Base-by-base conservation (phyloP, 2,113 vertebrate species). In the Crotalus tigris region DNA sequence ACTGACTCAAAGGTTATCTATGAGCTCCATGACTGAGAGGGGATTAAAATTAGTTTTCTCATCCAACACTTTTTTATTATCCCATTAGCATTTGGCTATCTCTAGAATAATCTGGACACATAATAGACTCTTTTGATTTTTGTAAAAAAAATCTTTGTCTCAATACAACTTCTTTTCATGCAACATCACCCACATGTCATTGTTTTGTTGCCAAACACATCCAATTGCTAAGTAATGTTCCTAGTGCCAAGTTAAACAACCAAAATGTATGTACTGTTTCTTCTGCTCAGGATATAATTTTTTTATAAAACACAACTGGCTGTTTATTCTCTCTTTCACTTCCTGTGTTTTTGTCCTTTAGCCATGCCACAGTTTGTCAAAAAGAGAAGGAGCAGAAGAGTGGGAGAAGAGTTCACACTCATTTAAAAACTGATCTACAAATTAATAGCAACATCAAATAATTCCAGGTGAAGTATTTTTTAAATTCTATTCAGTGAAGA, bases 101-200 rank as follows among this genome's bases (percentile, higher is more conserved):
- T 90, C 49, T 21, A 21, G 89, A 29, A 87, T 81, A 64, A 90
- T 93, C 92, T 87, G 57, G 90, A 51, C 15, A 90, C 55, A 93
- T 51, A n/a, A 85, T 93, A 44, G 57, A n/a, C 89, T 93, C n/a
- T 26, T 86, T 61, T 61, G 24, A 64, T 87, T 93, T 93, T 54
- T 87, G 94, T 93, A 96, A 95, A 94, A 94, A 94, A 97, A 97
- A 97, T 96, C 95, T 97, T 97, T 97, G 96, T 97, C 95, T 97
- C 92, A 91, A 94, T 92, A 88, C 93, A 95, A 94, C 88, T 96
- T 98, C 97, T 96, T 96, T 93, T 96, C 95, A 97, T 97, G 97
- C 96, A 96, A 97, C 95, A 97, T 95, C 88, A 88, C 91, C 95
- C 95, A 92, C 75, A 49, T 93, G 91, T 86, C 49, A 93, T 90